Conservation (phyloP, 2,888 invertebrate species). For the Polietes domitor region DNA sequence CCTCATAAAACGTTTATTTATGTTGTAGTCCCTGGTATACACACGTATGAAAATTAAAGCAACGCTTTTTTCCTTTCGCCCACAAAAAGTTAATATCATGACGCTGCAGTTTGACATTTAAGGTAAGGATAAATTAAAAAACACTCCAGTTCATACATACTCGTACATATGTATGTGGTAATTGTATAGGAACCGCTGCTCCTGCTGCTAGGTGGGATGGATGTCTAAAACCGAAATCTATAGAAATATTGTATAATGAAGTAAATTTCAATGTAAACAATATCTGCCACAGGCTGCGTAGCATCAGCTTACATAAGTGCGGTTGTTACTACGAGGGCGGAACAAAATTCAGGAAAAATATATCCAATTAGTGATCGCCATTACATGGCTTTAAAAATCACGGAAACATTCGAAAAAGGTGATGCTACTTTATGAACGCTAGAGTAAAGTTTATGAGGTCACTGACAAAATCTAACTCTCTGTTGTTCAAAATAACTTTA, state of each 20-base stretch:
- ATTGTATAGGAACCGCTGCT: neutral
- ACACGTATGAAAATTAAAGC: constrained; percentile 14
- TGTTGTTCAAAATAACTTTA: too few species aligned
- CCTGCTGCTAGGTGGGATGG: neutral
- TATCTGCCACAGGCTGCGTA: neutral
- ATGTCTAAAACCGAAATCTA: neutral
- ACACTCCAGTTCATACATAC: neutral
- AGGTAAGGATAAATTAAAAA: constrained; percentile 3
- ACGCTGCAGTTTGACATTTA: neutral
- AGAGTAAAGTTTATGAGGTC: too few species aligned
- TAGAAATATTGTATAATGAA: constrained; percentile 8
- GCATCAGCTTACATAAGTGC: neutral
- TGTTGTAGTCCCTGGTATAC: constrained; percentile 38
- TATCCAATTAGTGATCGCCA: too few species aligned
- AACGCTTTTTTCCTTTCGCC: neutral
- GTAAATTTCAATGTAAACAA: constrained; percentile 2
- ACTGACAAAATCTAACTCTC: too few species aligned
- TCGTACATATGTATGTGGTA: too few species aligned
- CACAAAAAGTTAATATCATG: constrained; percentile 20
- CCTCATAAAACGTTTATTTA: constrained; percentile 7
- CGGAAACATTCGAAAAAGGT: too few species aligned
- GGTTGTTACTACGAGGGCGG: too few species aligned
- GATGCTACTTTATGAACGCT: too few species aligned
- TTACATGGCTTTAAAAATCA: too few species aligned
- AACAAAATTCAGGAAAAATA: too few species aligned